These are phyloP conservation scores for Campoplex nolae DNA, from an alignment of 2,888 invertebrate genomes.

Conservation along the genomic window DNA sequence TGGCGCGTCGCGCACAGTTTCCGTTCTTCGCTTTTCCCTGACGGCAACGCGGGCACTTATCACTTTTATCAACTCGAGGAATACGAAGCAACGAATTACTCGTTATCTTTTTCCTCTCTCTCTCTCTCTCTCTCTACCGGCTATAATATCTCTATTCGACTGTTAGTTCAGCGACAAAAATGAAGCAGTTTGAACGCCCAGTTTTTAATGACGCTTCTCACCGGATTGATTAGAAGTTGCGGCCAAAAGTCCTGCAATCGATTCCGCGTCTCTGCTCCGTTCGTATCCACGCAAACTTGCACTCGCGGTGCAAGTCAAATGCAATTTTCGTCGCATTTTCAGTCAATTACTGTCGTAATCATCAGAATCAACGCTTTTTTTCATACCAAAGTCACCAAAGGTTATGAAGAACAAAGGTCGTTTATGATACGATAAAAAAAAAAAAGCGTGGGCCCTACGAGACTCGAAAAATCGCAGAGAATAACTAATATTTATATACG, in stretches of 20 bases:
- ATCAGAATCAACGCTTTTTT: too few relatives aligned
- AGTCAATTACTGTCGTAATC: too few relatives aligned
- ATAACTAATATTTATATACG: background rate
- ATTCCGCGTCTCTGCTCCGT: too few relatives aligned
- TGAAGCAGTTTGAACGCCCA: background rate
- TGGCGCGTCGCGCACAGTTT: slow-evolving; percentile 59
- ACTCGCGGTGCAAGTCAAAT: too few relatives aligned
- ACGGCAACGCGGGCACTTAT: slow-evolving; percentile 53
- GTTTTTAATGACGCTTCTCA: background rate
- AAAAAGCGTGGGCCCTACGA: background rate
- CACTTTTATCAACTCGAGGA: slow-evolving; percentile 48
- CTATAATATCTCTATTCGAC: background rate
- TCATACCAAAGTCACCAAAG: too few relatives aligned
- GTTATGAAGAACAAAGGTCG: too few relatives aligned
- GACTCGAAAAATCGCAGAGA: background rate
- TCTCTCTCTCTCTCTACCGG: background rate
- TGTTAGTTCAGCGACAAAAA: background rate
- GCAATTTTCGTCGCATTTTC: background rate
- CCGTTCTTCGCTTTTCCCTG: slow-evolving; percentile 49
- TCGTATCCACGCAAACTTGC: too few relatives aligned
- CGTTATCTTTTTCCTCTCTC: slow-evolving; percentile 15
- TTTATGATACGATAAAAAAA: background rate
- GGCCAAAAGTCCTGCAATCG: too few relatives aligned
- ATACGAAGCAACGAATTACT: slow-evolving; percentile 6
- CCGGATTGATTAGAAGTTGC: background rate